A percentile compares a stretch with the other conserved stretches of the same genome.
These are phyloP conservation scores for Nansenia antarctica DNA, from an alignment of 2,113 vertebrate species.

Conservation along the genomic window DNA sequence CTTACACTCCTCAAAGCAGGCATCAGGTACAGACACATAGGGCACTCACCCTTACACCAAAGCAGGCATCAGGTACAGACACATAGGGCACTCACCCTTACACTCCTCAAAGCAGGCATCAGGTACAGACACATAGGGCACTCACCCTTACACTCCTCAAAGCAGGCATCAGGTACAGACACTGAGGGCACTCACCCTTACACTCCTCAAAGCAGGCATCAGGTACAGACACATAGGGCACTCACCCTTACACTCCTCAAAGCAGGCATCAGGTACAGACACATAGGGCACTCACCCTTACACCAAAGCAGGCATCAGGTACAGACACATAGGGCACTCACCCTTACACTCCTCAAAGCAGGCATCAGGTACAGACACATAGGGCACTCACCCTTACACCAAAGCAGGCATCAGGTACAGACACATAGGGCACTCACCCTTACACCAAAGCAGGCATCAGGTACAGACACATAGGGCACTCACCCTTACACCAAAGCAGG, in stretches of 20 bases:
- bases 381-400: conserved; percentile 36
- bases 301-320: conserved; percentile 58
- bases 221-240: conserved; percentile 45
- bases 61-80: conserved; percentile 56
- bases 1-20: conserved; percentile 48
- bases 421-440: conserved; percentile 39
- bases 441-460: conserved; percentile 58
- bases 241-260: conserved; percentile 40
- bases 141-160: conserved; percentile 40
- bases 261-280: conserved; percentile 56
- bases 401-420: conserved; percentile 55
- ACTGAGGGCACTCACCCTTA: conserved; percentile 36
- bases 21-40: conserved; percentile 51
- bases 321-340: conserved; percentile 40
- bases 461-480: conserved; percentile 42
- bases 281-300: conserved; percentile 34
- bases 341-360: conserved; percentile 43
- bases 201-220: conserved; percentile 56
- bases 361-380: conserved; percentile 52
- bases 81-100: conserved; percentile 34
- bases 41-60: conserved; percentile 35
- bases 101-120: conserved; percentile 56
- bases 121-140: conserved; percentile 45
- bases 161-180: conserved; percentile 56
- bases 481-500: conserved; percentile 42